These are phyloP conservation scores for Acleris cristana DNA, from an alignment of 2,888 invertebrate genomes.

Conservation along the genomic window DNA sequence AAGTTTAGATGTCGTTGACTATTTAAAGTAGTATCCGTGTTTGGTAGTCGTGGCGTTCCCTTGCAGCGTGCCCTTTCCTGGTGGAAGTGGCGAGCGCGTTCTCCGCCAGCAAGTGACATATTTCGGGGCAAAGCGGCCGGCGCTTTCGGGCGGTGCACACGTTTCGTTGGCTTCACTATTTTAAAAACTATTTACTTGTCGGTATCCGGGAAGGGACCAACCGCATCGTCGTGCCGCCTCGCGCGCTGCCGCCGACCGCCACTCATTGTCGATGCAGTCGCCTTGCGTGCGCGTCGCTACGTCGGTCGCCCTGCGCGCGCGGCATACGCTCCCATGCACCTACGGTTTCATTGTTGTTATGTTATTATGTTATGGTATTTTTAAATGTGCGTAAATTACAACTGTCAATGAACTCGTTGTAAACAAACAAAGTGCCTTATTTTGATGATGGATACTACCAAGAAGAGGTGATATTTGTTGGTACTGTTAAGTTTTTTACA, in stretches of 20 bases:
- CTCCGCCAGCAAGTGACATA: conserved; percentile 73
- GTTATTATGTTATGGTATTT: conserved; percentile 58
- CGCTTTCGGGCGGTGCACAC: conserved; percentile 81
- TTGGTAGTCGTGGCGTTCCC: conserved; percentile 63
- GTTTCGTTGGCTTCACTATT: conserved; percentile 82
- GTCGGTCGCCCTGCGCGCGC: conserved; percentile 75
- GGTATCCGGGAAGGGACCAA: conserved; percentile 82
- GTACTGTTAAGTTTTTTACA: conserved; percentile 69
- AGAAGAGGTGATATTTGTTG: conserved; percentile 76
- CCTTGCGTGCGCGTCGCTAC: conserved; percentile 78
- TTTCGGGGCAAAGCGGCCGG: conserved; percentile 78
- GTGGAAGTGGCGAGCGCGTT: conserved; percentile 53
- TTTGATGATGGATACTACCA: conserved; percentile 71
- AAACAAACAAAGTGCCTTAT: conserved; percentile 62
- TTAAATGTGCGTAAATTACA: conserved; percentile 54
- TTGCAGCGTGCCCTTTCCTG: conserved; percentile 57
- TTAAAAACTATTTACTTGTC: conserved; percentile 79
- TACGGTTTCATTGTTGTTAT: conserved; percentile 66
- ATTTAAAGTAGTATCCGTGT: conserved; percentile 51
- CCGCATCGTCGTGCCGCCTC: conserved; percentile 68
- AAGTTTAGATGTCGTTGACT: conserved; percentile 45
- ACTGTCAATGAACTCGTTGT: conserved; percentile 59
- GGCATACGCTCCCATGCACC: conserved; percentile 71
- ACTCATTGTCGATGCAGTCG: conserved; percentile 80
- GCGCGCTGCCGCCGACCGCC: conserved; percentile 62